Conservation (phyloP, 2,797 vertebrate genomes). For the Xenopus petersii region DNA sequence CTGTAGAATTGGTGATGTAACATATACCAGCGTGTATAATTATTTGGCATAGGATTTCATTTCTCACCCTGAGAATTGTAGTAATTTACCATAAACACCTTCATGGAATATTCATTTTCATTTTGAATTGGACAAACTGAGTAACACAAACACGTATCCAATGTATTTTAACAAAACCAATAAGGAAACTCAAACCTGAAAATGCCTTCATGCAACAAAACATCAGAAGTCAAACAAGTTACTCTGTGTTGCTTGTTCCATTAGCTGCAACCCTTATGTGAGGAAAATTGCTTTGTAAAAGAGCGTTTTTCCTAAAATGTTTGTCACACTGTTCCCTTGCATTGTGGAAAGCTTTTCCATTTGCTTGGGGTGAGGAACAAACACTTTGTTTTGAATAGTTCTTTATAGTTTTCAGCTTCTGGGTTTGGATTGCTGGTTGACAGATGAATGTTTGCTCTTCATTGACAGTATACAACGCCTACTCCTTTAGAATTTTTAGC, state of each 20-base stretch:
- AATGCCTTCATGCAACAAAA: background rate
- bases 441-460: conserved; percentile 50
- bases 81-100: background rate
- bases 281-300: conserved; percentile 46
- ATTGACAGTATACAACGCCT: conserved; percentile 19
- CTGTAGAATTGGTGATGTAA: background rate
- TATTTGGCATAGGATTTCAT: background rate
- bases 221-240: background rate
- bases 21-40: background rate
- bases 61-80: background rate
- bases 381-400: background rate
- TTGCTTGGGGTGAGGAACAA: conserved; percentile 24
- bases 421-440: conserved; percentile 41
- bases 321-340: conserved; percentile 20
- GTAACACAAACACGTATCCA: background rate
- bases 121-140: too few species aligned
- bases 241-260: conserved; percentile 3
- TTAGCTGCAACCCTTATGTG: conserved; percentile 24
- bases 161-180: background rate
- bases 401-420: conserved; percentile 5
- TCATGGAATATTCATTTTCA: too few species aligned
- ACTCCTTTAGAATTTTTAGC: conserved; percentile 21
- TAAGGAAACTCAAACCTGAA: background rate
- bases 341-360: conserved; percentile 16
- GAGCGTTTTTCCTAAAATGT: conserved; percentile 29